Evolutionary conservation across 2,888 invertebrate species (phyloP), one percentile per base, ranked within the genome.

Genomic region (Allacma fusca): DNA sequence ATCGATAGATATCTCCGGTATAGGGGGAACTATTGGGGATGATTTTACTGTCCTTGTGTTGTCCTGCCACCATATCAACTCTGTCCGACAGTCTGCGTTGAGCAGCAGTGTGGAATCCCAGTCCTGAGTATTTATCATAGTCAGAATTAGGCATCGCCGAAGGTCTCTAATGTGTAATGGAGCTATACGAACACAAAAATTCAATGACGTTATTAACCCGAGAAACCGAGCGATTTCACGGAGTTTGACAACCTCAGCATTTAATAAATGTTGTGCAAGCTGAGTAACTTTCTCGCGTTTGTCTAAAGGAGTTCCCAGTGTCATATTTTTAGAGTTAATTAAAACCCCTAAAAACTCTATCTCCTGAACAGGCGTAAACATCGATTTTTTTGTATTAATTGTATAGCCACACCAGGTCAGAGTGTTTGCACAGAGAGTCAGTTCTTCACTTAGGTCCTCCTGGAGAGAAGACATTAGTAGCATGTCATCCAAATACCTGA

Each of bases 401-500:
- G 50, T 50, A 16, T 50, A 5, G 9, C 50, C 50, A 50, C 50
- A 50, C 16, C 2, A 2, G 2, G 5, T 5, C 16, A 50, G 50
- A 19, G 19, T 50, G n/a, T 50, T 16, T 5, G 19, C 2, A 16
- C 50, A 5, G 1, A 50, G 2, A 2, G 4, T 5, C n/a, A 50
- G 19, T 50, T 50, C 50, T 12, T 19, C 50, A 2, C 2, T 1
- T 2, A 50, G n/a, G 2, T 12, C 2, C 19, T 50, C 9, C n/a
- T 12, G 50, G 2, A 50, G 19, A 16, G 9, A 50, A 2, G 50
- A 50, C 50, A 50, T 50, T 12, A 50, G 16, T n/a, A 50, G n/a
- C 4, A 50, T 50, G 50, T 68, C 68, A 68, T 68, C 68, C 1
- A 68, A 23, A n/a, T 68, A 68, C 9, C 34, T 21, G 1, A 68